These are phyloP conservation scores for Esperia sulphurella DNA, from an alignment of 2,888 invertebrate genomes.

Conservation along the genomic window DNA sequence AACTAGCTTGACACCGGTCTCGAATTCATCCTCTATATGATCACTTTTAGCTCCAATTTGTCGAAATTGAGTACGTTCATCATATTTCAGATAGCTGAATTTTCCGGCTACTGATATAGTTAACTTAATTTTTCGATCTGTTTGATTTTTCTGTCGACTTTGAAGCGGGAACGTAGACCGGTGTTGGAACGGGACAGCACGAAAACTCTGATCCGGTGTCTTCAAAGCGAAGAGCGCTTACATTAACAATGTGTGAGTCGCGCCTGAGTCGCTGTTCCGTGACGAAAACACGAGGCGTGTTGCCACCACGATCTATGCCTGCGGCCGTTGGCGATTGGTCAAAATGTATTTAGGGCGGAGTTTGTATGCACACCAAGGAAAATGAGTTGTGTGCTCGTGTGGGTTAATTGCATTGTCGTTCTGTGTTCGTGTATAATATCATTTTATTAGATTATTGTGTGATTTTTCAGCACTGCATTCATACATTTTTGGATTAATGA, in stretches of 20 bases:
- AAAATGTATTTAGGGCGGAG: conserved; percentile 70
- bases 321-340: conserved; percentile 60
- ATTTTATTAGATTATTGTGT: conserved; percentile 49
- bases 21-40: conserved; percentile 29
- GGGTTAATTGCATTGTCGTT: conserved; percentile 75
- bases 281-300: conserved; percentile 77
- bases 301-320: conserved; percentile 73
- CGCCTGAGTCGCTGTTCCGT: conserved; percentile 77
- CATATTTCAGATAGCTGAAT: neutral
- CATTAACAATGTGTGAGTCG: conserved; percentile 77
- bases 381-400: conserved; percentile 52
- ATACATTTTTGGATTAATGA: neutral
- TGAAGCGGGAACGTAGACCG: conserved; percentile 25
- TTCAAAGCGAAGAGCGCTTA: conserved; percentile 67
- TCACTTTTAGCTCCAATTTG: conserved; percentile 14
- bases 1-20: conserved; percentile 27
- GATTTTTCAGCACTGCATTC: conserved; percentile 40
- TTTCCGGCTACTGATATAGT: neutral
- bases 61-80: neutral
- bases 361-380: conserved; percentile 64
- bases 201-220: conserved; percentile 64
- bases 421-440: conserved; percentile 61
- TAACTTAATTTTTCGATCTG: neutral
- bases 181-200: conserved; percentile 63
- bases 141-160: conserved; percentile 2